Evolutionary conservation across 2,797 vertebrate genomes (phyloP).

Genomic region (Prionace glauca): DNA sequence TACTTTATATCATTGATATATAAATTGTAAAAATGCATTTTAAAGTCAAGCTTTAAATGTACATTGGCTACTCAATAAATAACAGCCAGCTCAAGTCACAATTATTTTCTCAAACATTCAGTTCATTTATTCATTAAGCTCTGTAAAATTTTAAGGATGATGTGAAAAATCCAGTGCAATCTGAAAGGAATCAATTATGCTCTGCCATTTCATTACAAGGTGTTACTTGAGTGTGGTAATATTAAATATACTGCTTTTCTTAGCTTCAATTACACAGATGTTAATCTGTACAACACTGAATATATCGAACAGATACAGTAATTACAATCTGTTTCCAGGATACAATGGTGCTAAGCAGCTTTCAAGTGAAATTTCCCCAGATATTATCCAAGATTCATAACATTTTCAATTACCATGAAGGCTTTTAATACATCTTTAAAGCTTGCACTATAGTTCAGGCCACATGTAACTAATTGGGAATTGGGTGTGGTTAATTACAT

Average conservation of each 20-base stretch:
- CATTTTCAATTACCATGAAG: background rate
- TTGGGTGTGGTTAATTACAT: background rate
- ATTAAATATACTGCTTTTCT: background rate
- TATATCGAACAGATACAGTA: background rate
- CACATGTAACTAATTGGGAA: background rate
- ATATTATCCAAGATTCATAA: background rate
- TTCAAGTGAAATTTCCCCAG: background rate
- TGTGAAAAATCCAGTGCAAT: background rate
- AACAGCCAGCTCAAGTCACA: background rate
- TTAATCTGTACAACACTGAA: slow-evolving; percentile 32
- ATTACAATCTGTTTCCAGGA: background rate
- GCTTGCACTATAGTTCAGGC: background rate
- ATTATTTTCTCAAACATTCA: background rate
- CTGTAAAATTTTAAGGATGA: background rate
- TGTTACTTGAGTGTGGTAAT: background rate
- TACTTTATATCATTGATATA: background rate
- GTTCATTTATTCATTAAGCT: background rate
- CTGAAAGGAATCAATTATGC: slow-evolving; percentile 3
- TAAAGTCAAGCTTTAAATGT: background rate
- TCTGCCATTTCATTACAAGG: background rate
- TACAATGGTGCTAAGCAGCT: background rate
- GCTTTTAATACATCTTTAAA: background rate
- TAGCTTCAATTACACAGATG: background rate
- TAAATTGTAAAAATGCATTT: slow-evolving; percentile 19
- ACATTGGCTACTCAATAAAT: background rate